These are phyloP conservation scores for Quadroppia sp. DNA, from an alignment of 2,888 invertebrate species.

Conservation along the genomic window DNA sequence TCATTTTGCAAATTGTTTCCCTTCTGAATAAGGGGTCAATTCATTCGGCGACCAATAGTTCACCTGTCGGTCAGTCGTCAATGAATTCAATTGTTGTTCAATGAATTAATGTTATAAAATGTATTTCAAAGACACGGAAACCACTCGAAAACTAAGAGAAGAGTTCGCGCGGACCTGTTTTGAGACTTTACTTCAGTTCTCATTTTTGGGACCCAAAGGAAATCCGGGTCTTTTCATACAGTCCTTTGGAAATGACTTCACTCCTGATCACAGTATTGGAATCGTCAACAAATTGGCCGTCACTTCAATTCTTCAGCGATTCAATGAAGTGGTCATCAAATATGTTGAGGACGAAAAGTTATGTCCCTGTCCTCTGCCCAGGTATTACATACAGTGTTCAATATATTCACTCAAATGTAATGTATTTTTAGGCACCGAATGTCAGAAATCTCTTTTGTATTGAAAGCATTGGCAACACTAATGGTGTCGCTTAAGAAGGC, in stretches of 20 bases:
- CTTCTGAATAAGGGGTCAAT: slow-evolving; percentile 80
- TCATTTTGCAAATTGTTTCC: slow-evolving; percentile 75
- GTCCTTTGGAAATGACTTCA: neutral
- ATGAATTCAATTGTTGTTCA: neutral
- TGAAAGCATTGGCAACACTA: slow-evolving; percentile 88
- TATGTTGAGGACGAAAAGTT: slow-evolving; percentile 79
- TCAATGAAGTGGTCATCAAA: slow-evolving; percentile 82
- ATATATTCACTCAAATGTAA: too few species aligned
- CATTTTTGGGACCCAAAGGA: slow-evolving; percentile 57
- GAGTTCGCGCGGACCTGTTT: slow-evolving; percentile 96
- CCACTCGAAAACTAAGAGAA: slow-evolving; percentile 72
- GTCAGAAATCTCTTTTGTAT: slow-evolving; percentile 90
- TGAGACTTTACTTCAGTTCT: slow-evolving; percentile 90
- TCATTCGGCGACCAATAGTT: slow-evolving; percentile 60
- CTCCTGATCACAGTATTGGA: slow-evolving; percentile 53
- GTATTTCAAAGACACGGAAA: slow-evolving; percentile 63
- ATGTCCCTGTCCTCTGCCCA: slow-evolving; percentile 75
- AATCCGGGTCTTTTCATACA: slow-evolving; percentile 44
- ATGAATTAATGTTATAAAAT: slow-evolving; percentile 20
- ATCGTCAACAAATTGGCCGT: slow-evolving; percentile 66
- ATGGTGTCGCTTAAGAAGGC: slow-evolving; percentile 88
- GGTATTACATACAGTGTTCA: slow-evolving; percentile 1
- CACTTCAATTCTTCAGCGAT: slow-evolving; percentile 82
- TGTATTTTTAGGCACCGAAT: slow-evolving; percentile 68
- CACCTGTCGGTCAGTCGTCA: slow-evolving; percentile 46